Base-by-base conservation (phyloP, 2,888 invertebrate species). In the Polydrusus cervinus region DNA sequence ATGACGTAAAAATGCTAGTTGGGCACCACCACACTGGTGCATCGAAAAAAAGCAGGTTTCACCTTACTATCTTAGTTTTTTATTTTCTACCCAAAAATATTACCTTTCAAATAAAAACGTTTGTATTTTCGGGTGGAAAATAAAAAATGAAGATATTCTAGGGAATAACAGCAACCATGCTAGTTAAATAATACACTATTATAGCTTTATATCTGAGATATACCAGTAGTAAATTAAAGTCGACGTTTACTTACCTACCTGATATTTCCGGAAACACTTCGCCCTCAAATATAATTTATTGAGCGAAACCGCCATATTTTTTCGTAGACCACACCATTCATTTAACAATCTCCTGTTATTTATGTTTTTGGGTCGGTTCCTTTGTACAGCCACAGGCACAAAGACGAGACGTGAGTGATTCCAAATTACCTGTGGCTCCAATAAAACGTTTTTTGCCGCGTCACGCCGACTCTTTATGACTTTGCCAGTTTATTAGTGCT, bases 391-490 rank as follows among this genome's bases (percentile, higher is more conserved):
- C 69, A 69, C 25, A 69, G 57, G 57, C 57, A 57, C 57, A 69
- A 70, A 62, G 14, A 16, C 49, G 11, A 61, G 51, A 70, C 70
- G 70, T 70, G 70, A 70, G 62, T 61, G 61, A 62, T 34, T 70
- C 70, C 61, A 70, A 67, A 70, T 60, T 70, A 47, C 57, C 43
- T 38, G 38, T 62, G 62, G 70, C 70, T 62, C 70, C 70, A 70
- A 70, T 70, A 70, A 70, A 70, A 62, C 57, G 38, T 57, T 57
- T 57, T 25, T 38, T 57, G 25, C 70, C 38, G 61, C 20, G 55
- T 49, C 69, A 45, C 69, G 57, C 13, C 47, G 34, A 49, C 57
- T 38, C 38, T 70, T 70, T 70, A 70, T 40, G 61, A 57, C 51
- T 20, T 38, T 51, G 30, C 14, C 43, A 34, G 62, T 72, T 72